These are phyloP conservation scores for Tipula confusa DNA, from an alignment of 2,888 invertebrate genomes.

Conservation along the genomic window DNA sequence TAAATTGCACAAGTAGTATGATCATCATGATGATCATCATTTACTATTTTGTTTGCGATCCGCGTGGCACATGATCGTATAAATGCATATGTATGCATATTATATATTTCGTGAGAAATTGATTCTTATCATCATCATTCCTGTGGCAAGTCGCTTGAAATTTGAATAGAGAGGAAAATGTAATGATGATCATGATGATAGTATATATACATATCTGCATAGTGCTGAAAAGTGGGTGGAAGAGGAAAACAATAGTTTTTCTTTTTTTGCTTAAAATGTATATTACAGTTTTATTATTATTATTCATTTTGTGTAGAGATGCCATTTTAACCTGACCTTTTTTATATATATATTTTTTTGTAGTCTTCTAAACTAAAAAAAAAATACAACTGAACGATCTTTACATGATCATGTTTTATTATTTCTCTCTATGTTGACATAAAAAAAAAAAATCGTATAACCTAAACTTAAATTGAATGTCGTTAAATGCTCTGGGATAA, in stretches of 20 bases:
- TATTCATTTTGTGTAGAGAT: not conserved
- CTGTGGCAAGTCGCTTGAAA: not conserved
- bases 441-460: not conserved
- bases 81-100: conserved; percentile 4
- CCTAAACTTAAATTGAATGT: not conserved
- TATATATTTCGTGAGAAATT: conserved; percentile 30
- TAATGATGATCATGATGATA: conserved; percentile 12
- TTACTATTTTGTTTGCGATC: not conserved
- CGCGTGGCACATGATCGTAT: not conserved
- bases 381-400: conserved; percentile 26
- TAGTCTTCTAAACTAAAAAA: not conserved
- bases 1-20: not conserved
- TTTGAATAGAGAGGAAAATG: not conserved
- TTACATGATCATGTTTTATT: conserved; percentile 30
- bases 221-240: not conserved
- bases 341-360: not conserved
- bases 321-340: conserved; percentile 31
- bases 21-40: conserved; percentile 20
- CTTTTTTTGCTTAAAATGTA: not conserved
- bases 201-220: not conserved
- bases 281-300: not conserved
- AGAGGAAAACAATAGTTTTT: conserved; percentile 6
- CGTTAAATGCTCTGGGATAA: conserved; percentile 12
- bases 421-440: conserved; percentile 26
- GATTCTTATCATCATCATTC: conserved; percentile 13